These are phyloP conservation scores for Paramacrobiotus metropolitanus DNA, from an alignment of 1,140 invertebrate species.

Conservation along the genomic window DNA sequence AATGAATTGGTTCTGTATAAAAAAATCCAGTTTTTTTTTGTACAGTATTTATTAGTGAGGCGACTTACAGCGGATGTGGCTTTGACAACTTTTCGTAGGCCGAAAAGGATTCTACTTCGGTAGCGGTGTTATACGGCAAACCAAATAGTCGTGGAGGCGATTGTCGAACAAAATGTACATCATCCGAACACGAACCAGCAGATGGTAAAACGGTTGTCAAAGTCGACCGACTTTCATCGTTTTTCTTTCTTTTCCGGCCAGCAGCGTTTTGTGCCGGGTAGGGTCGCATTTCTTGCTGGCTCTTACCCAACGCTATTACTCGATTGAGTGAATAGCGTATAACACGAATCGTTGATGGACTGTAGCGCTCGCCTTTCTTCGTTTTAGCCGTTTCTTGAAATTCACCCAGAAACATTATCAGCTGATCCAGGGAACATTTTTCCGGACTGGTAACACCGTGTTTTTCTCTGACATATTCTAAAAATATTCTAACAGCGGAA, in stretches of 20 bases:
- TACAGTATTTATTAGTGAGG: too few species aligned
- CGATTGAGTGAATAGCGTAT: neutral
- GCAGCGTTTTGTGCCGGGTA: neutral
- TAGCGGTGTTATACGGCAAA: too few species aligned
- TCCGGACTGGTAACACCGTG: neutral
- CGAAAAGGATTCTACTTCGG: too few species aligned
- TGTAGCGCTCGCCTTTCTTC: slow-evolving; percentile 1
- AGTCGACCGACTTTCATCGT: too few species aligned
- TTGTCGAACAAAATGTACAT: too few species aligned
- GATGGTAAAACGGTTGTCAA: too few species aligned
- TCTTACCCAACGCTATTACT: neutral
- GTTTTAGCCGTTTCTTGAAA: neutral
- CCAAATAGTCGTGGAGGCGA: too few species aligned
- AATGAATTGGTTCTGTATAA: too few species aligned
- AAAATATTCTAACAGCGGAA: neutral
- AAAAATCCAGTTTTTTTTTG: too few species aligned
- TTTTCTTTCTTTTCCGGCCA: neutral
- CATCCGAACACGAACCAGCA: too few species aligned
- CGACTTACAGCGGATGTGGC: too few species aligned
- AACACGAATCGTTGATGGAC: neutral
- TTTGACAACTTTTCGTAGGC: too few species aligned
- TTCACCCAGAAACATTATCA: neutral
- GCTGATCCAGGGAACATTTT: neutral
- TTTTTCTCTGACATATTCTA: neutral
- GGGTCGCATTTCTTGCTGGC: slow-evolving; percentile 1